Evolutionary conservation across 2,113 vertebrate species (phyloP).

Genomic region (Monarcha castaneiventris): DNA sequence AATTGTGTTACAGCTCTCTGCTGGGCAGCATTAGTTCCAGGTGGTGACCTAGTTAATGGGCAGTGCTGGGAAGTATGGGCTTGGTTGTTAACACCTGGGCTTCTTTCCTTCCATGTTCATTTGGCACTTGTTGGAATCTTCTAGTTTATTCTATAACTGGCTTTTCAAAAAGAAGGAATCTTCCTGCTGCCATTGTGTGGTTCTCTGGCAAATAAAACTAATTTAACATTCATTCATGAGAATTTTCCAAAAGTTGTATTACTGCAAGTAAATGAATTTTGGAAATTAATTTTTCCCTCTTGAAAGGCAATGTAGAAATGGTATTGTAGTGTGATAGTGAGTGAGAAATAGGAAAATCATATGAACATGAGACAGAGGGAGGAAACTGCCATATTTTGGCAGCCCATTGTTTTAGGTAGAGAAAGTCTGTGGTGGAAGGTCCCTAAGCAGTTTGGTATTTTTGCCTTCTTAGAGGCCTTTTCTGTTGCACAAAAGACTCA

Average conservation of each 20-base stretch:
- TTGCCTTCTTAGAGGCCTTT: background rate
- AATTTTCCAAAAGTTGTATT: background rate
- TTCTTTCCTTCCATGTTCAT: background rate
- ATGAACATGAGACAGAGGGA: background rate
- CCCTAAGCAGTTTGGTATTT: background rate
- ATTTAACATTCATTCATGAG: background rate
- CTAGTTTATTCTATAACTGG: background rate
- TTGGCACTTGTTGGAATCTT: background rate
- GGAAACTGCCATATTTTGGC: background rate
- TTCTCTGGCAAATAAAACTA: background rate
- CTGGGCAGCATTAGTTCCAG: background rate
- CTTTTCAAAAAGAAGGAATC: background rate
- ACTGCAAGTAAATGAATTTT: background rate
- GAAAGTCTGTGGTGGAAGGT: background rate
- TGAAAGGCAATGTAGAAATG: background rate
- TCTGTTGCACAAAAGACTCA: background rate
- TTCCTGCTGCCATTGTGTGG: background rate
- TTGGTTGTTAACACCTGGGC: background rate
- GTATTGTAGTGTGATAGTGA: background rate
- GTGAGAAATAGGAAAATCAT: background rate
- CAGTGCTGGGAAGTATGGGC: background rate
- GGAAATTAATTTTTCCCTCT: background rate
- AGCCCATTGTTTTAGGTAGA: background rate
- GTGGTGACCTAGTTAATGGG: background rate
- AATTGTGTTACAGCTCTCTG: background rate